These are phyloP conservation scores for Phocides pigmalion DNA, from an alignment of 1,140 invertebrate genomes.

Conservation along the genomic window DNA sequence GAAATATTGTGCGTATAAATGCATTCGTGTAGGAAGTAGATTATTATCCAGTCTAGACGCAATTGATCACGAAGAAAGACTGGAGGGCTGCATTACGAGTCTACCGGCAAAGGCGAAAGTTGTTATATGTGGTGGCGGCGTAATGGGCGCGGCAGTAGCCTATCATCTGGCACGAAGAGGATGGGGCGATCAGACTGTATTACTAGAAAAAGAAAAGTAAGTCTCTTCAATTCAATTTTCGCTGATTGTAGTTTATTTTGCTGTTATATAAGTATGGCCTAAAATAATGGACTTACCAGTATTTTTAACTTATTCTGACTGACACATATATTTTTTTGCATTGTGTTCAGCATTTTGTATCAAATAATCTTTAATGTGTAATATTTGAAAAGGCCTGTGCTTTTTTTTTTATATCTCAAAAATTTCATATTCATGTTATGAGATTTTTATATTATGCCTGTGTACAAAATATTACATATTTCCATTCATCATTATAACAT, in stretches of 20 bases:
- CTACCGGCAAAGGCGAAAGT: constrained; percentile 84
- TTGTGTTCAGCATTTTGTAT: too few relatives aligned
- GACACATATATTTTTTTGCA: too few relatives aligned
- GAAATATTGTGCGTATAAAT: constrained; percentile 46
- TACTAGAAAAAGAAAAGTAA: constrained; percentile 91
- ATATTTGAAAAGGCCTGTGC: too few relatives aligned
- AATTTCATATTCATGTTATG: too few relatives aligned
- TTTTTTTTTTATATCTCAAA: too few relatives aligned
- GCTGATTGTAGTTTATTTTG: background rate
- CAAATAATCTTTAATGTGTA: too few relatives aligned
- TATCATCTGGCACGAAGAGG: constrained; percentile 95
- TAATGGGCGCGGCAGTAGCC: constrained; percentile 96
- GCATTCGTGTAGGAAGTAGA: constrained; percentile 43
- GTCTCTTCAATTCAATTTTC: constrained; percentile 26
- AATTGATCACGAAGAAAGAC: constrained; percentile 58
- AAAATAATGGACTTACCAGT: background rate
- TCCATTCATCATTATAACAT: too few relatives aligned
- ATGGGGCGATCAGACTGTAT: constrained; percentile 91
- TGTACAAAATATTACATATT: too few relatives aligned
- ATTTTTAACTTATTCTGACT: too few relatives aligned
- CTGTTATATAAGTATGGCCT: background rate
- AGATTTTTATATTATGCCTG: too few relatives aligned
- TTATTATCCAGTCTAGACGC: constrained; percentile 55
- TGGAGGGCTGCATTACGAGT: constrained; percentile 57
- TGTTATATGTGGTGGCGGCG: constrained; percentile 97